Percentiles rank a stretch among this genome's conserved stretches.
Conservation (phyloP, 2,888 invertebrate genomes). For the Spilosoma lubricipeda region DNA sequence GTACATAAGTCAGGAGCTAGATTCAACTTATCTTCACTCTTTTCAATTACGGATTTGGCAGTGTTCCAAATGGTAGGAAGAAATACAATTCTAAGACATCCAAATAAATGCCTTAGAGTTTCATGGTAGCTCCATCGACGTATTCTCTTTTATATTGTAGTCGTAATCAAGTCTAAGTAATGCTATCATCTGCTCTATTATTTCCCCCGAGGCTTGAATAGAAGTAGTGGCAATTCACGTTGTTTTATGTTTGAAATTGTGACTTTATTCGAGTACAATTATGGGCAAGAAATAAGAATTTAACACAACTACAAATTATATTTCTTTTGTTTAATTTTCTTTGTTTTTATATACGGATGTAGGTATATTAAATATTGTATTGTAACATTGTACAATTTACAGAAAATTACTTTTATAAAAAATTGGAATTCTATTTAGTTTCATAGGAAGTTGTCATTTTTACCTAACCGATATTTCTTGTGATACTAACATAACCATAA, state of each 20-base stretch:
- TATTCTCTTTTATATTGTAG: constrained; percentile 26
- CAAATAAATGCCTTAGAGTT: constrained; percentile 36
- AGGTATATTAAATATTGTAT: too few relatives aligned
- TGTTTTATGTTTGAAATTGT: background rate
- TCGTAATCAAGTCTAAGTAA: constrained; percentile 22
- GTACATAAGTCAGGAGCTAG: constrained; percentile 33
- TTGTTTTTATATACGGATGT: too few relatives aligned
- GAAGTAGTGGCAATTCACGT: background rate
- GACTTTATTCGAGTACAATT: background rate
- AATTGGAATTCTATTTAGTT: background rate
- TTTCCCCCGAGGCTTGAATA: constrained; percentile 13
- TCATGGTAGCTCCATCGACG: constrained; percentile 24
- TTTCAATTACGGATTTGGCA: constrained; percentile 51
- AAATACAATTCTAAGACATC: constrained; percentile 30
- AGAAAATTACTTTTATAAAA: too few relatives aligned
- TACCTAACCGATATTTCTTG: background rate
- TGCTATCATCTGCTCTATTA: constrained; percentile 23
- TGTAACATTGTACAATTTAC: background rate
- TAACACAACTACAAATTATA: background rate
- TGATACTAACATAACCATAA: background rate
- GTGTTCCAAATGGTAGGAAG: constrained; percentile 34
- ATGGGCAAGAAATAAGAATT: background rate
- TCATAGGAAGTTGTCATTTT: background rate
- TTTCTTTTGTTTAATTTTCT: too few relatives aligned
- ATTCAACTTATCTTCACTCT: constrained; percentile 39